Conservation (phyloP, 2,888 invertebrate species). For the Plagodis pulveraria region DNA sequence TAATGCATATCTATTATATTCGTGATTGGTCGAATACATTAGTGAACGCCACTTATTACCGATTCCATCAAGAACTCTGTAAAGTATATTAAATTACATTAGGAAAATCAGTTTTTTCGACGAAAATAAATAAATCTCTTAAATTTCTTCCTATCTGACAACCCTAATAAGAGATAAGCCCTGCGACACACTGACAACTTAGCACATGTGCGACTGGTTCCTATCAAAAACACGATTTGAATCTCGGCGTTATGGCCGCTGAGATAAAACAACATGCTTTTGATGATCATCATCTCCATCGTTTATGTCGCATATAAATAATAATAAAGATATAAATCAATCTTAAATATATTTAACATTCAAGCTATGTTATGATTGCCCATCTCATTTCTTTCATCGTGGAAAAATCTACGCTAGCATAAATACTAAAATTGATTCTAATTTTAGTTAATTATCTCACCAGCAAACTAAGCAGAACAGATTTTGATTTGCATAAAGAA, state of each 20-base stretch:
- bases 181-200: conserved; percentile 32
- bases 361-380: neutral
- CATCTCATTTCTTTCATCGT: neutral
- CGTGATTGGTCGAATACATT: neutral
- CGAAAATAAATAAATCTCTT: neutral
- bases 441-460: too few species aligned
- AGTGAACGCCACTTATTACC: too few species aligned
- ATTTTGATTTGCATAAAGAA: too few species aligned
- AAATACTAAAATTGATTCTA: too few species aligned
- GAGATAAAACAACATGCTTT: conserved; percentile 10
- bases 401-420: too few species aligned
- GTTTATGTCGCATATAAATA: neutral
- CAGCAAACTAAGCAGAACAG: too few species aligned
- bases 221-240: conserved; percentile 39
- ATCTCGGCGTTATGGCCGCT: conserved; percentile 26
- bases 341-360: neutral
- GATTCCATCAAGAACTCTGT: too few species aligned
- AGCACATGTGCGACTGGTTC: conserved; percentile 32
- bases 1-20: too few species aligned
- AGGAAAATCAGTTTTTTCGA: neutral
- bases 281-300: conserved; percentile 8
- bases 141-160: conserved; percentile 2
- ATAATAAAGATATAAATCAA: neutral
- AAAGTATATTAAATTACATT: too few species aligned
- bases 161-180: conserved; percentile 34